Evolutionary conservation across 2,113 vertebrate genomes (phyloP).

Genomic region (Centropus bengalensis): DNA sequence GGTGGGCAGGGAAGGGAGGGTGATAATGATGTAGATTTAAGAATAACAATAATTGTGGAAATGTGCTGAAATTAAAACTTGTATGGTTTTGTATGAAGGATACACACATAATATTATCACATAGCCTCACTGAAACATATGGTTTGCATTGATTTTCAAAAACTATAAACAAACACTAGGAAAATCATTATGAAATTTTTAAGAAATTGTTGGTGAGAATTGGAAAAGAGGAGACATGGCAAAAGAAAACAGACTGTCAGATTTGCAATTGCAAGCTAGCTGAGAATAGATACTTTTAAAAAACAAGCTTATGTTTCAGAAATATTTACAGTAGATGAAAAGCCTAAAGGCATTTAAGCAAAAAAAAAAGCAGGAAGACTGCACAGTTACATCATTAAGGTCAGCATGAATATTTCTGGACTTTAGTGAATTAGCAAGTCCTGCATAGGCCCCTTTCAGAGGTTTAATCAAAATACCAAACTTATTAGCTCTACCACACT

Average conservation of each 20-base stretch:
- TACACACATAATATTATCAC: background rate
- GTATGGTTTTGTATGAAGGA: constrained; percentile 2
- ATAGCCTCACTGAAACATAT: background rate
- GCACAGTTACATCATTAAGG: background rate
- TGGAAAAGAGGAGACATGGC: background rate
- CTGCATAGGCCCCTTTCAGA: background rate
- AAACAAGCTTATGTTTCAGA: constrained; percentile 10
- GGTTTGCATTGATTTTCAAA: constrained; percentile 25
- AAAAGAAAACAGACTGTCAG: background rate
- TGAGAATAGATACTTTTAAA: background rate
- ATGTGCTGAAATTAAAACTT: background rate
- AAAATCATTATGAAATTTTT: constrained; percentile 7
- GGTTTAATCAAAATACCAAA: background rate
- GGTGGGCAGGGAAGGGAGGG: too few relatives aligned
- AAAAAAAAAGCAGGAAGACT: background rate
- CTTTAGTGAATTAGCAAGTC: background rate
- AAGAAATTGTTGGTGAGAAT: background rate
- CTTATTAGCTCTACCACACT: background rate
- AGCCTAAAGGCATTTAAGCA: background rate
- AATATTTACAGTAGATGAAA: background rate
- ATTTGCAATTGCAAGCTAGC: background rate
- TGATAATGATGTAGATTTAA: background rate
- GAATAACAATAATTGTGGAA: background rate
- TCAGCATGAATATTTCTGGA: background rate
- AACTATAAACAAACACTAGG: background rate